phyloP scores from a whole-genome alignment of 2,797 vertebrate genomes.

The Vespertilio murinus region DNA sequence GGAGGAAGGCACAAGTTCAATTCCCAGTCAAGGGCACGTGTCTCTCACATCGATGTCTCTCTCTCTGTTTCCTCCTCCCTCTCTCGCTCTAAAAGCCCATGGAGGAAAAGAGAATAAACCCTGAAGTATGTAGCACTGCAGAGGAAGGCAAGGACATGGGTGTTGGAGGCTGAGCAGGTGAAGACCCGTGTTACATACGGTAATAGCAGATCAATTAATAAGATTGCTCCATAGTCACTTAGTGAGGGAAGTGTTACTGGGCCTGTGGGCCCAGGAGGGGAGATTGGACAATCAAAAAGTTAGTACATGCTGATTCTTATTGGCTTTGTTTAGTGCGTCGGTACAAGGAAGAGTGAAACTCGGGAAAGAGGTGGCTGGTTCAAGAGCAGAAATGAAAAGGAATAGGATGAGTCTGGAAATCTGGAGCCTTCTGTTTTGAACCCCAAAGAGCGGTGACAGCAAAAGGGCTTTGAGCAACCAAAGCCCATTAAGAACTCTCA shows the following conservation, averaged over 20 bases:
- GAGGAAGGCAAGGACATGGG: neutral
- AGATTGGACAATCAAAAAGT: neutral
- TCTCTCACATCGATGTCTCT: no score
- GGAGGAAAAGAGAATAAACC: neutral
- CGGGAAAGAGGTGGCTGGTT: neutral
- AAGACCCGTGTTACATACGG: neutral
- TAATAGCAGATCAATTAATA: neutral
- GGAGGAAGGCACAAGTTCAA: neutral
- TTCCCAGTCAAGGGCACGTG: no score
- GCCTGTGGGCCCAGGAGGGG: neutral
- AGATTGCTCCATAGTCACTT: neutral
- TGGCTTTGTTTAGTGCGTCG: neutral
- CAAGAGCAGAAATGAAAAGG: neutral
- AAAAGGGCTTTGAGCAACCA: neutral
- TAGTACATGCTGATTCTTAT: rapidly evolving
- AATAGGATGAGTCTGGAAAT: neutral
- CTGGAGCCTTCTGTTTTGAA: neutral
- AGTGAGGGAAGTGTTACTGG: neutral
- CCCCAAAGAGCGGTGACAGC: neutral
- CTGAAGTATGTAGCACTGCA: neutral
- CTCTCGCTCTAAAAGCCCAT: no score
- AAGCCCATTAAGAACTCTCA: neutral
- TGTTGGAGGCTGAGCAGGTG: neutral
- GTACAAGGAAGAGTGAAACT: neutral
- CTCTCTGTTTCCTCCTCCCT: no score